phyloP scores from a whole-genome alignment of 2,797 vertebrate species.

The Tragopan temminckii region DNA sequence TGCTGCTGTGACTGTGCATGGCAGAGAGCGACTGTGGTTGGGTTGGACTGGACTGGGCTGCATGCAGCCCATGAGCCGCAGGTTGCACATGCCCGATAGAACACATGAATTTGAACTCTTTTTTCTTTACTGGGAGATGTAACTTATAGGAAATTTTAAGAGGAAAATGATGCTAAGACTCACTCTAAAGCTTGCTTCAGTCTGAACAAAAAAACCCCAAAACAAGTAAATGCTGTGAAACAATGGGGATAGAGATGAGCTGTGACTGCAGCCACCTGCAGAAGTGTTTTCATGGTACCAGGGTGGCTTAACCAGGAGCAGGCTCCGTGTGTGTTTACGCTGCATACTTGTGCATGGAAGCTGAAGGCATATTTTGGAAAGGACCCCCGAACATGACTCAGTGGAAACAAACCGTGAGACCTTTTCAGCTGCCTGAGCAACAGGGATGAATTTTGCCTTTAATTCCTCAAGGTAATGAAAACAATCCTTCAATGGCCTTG shows the following conservation, averaged over 20 bases:
- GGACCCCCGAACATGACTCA: not conserved
- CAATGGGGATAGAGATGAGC: not conserved
- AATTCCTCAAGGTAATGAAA: not conserved
- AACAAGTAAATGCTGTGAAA: not conserved
- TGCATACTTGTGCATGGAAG: accelerated
- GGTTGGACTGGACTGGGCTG: too few species aligned
- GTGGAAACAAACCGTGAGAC: not conserved
- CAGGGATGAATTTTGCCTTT: not conserved
- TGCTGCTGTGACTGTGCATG: too few species aligned
- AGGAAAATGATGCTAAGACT: not conserved
- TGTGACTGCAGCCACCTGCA: not conserved
- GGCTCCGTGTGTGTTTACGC: not conserved
- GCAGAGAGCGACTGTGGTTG: too few species aligned
- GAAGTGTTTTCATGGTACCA: not conserved
- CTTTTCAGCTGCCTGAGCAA: not conserved
- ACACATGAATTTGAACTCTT: not conserved
- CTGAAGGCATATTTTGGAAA: not conserved
- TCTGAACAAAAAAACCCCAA: not conserved
- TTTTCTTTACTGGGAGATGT: not conserved
- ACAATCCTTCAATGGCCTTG: not conserved
- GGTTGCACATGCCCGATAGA: too few species aligned
- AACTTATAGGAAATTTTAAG: not conserved
- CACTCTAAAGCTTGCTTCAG: not conserved
- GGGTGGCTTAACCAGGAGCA: not conserved
- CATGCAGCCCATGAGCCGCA: too few species aligned